Conservation (phyloP, 2,888 invertebrate genomes). For the Eilema caniola region DNA sequence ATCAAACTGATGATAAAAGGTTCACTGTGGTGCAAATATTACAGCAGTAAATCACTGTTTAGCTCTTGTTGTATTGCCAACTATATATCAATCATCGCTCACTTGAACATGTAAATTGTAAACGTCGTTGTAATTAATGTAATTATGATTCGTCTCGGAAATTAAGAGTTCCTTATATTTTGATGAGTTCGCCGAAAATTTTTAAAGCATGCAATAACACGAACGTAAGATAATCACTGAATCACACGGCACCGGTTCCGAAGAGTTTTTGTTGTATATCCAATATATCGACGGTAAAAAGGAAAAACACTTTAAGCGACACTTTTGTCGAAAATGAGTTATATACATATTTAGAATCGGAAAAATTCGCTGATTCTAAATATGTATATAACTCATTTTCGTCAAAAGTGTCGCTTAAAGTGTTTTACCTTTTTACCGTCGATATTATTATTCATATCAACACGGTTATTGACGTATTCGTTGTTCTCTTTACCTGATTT, state of each 20-base stretch:
- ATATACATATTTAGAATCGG: no score
- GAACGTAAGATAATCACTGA: conserved; percentile 52
- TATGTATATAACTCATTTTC: no score
- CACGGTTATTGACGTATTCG: conserved; percentile 20
- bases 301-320: no score
- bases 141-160: conserved; percentile 47
- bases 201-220: conserved; percentile 48
- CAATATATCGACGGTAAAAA: no score
- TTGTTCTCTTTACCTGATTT: conserved; percentile 29
- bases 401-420: no score
- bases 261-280: conserved; percentile 46
- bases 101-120: conserved; percentile 57
- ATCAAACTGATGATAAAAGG: conserved; percentile 77
- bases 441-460: conserved; percentile 43
- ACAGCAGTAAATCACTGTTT: conserved; percentile 74
- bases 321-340: no score
- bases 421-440: no score
- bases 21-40: conserved; percentile 71
- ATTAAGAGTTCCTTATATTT: conserved; percentile 44
- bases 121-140: conserved; percentile 43
- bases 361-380: no score
- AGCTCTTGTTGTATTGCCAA: conserved; percentile 60
- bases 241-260: conserved; percentile 45
- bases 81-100: conserved; percentile 64
- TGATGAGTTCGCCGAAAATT: conserved; percentile 45